Evolutionary conservation across 30 jellyfish, hydroid and myxozoan species (phyloP).

Genomic region (Chrysaora quinquecirrha): DNA sequence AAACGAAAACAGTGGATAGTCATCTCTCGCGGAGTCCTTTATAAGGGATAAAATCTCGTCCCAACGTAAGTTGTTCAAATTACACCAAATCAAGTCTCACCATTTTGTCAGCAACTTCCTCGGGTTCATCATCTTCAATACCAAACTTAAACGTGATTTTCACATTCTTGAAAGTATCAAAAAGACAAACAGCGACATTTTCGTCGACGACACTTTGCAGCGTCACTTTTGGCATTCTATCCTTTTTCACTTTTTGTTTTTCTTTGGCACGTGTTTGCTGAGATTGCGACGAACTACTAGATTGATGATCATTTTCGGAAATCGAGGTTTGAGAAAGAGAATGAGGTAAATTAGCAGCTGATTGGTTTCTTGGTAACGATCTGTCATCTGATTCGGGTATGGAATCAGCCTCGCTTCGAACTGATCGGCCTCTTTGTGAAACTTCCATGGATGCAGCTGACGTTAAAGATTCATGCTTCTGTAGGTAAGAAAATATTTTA

Average conservation of each 20-base stretch:
- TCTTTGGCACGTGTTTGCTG: conserved; percentile 66
- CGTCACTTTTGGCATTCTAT: conserved; percentile 91
- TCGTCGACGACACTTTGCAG: conserved; percentile 80
- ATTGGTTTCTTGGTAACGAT: conserved; percentile 18
- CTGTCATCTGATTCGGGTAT: conserved; percentile 1
- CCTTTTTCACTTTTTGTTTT: conserved; percentile 80
- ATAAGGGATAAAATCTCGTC: too few species aligned
- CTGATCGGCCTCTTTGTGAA: neutral
- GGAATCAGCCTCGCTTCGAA: neutral
- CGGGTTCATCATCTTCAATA: conserved; percentile 96
- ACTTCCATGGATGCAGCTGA: neutral
- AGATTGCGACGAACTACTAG: neutral
- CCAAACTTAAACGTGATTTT: conserved; percentile 98
- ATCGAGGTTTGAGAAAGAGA: conserved; percentile 53
- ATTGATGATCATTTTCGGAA: conserved; percentile 5
- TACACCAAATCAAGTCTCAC: too few species aligned
- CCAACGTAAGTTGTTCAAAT: too few species aligned
- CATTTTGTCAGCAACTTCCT: conserved; percentile 97
- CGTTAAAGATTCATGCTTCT: conserved; percentile 29
- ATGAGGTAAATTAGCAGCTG: conserved; percentile 17
- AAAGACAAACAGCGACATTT: conserved; percentile 93
- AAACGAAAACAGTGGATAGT: too few species aligned
- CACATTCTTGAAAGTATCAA: conserved; percentile 90
- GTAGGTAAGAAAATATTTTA: too few species aligned
- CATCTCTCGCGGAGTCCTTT: too few species aligned